These are phyloP conservation scores for human (Homo sapiens) DNA, from an alignment of 2,113 vertebrate species.

Conservation along the genomic window DNA sequence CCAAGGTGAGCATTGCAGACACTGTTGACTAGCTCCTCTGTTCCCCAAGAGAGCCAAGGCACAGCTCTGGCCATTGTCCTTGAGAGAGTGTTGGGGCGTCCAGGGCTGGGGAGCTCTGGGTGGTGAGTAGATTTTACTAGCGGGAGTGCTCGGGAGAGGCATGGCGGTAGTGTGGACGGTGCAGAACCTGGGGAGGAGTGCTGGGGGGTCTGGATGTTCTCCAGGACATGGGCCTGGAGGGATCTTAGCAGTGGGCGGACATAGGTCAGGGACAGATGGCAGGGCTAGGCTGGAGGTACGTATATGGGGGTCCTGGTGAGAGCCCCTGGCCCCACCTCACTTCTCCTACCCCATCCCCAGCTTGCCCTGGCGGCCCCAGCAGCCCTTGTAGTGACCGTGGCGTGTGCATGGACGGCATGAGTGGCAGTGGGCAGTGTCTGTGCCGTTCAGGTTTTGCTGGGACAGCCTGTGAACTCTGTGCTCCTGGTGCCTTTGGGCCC, in stretches of 20 bases:
- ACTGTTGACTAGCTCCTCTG: fast-evolving
- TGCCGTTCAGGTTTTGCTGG: conserved; percentile 89
- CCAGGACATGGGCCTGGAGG: neutral
- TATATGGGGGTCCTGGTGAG: neutral
- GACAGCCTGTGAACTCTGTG: conserved; percentile 89
- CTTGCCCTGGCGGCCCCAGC: conserved; percentile 91
- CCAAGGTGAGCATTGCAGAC: conserved; percentile 83
- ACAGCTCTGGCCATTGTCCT: too few relatives aligned
- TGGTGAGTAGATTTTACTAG: neutral
- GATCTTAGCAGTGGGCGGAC: neutral
- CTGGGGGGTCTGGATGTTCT: neutral
- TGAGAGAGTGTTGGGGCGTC: neutral
- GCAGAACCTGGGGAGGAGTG: too few relatives aligned
- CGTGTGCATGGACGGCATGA: conserved; percentile 84
- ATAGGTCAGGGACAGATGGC: neutral
- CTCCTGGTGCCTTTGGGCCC: conserved; percentile 84
- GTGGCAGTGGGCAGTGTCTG: conserved; percentile 86
- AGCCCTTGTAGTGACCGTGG: conserved; percentile 88
- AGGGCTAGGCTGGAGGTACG: neutral
- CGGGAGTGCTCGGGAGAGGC: neutral
- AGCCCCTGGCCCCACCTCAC: neutral
- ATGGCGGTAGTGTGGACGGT: neutral
- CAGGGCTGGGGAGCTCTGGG: neutral
- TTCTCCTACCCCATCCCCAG: neutral
- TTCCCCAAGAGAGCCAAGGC: neutral